Percentiles rank a stretch among this genome's conserved stretches.
Evolutionary conservation across 2,888 invertebrate species (phyloP).

Genomic region (Brachyptera putata): DNA sequence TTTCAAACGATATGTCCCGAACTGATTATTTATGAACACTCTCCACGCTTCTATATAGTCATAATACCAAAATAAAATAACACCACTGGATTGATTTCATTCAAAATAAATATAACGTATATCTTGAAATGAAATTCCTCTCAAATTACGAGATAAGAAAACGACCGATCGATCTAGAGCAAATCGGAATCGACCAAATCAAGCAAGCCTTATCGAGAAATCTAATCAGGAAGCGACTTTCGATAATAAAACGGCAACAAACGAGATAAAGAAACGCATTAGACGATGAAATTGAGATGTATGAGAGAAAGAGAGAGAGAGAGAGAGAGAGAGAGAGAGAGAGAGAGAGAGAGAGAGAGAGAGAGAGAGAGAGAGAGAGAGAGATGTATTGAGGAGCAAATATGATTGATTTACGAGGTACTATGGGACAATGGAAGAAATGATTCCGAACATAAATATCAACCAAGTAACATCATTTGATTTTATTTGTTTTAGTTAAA

Average conservation of each 20-base stretch:
- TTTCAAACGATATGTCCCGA: too few species aligned
- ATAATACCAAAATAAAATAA: too few species aligned
- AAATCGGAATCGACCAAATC: background rate
- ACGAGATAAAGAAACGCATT: constrained; percentile 30
- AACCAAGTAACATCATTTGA: background rate
- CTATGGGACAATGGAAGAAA: background rate
- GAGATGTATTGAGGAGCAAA: too few species aligned
- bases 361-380: too few species aligned
- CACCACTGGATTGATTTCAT: too few species aligned
- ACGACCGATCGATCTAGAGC: background rate
- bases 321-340: too few species aligned
- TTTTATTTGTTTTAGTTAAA: constrained; percentile 4
- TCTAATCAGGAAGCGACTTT: constrained; percentile 31
- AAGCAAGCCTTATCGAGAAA: constrained; percentile 17
- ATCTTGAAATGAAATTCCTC: too few species aligned
- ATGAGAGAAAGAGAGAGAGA: constrained; percentile 14
- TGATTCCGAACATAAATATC: background rate
- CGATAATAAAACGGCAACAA: constrained; percentile 22
- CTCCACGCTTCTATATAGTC: too few species aligned
- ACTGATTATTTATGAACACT: too few species aligned
- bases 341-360: too few species aligned
- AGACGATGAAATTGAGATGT: constrained; percentile 29
- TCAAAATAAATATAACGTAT: too few species aligned
- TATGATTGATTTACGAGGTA: constrained; percentile 20
- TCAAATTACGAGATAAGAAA: too few species aligned